Conservation (phyloP, 1,140 invertebrate species). For the Bombus impatiens region DNA sequence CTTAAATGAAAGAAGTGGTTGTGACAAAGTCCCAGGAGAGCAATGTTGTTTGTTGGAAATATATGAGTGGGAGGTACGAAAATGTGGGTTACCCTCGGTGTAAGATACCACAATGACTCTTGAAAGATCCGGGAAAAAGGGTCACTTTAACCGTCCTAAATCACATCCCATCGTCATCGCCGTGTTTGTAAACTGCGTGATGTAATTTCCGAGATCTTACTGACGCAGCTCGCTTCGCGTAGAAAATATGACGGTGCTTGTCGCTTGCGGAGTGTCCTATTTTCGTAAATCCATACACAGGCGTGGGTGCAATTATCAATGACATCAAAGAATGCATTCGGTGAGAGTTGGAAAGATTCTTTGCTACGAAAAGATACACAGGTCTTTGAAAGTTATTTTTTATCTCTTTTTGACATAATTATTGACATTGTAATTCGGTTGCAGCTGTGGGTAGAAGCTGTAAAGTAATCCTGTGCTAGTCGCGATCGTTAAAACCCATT, state of each 20-base stretch:
- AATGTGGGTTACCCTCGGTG: conserved; percentile 39
- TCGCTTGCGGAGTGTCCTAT: background rate
- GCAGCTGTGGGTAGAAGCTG: too few species aligned
- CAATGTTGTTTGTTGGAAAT: background rate
- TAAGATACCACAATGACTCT: conserved; percentile 23
- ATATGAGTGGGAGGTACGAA: background rate
- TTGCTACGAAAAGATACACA: too few species aligned
- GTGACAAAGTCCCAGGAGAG: background rate
- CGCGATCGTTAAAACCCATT: background rate
- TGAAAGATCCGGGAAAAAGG: conserved; percentile 43
- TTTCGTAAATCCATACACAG: background rate
- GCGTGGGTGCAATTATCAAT: background rate
- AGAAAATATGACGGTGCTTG: background rate
- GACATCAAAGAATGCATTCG: background rate
- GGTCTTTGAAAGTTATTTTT: too few species aligned
- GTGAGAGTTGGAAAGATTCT: too few species aligned
- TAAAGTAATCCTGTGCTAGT: too few species aligned
- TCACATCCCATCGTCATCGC: conserved; percentile 34
- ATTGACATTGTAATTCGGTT: too few species aligned
- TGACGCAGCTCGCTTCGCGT: background rate
- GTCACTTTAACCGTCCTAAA: conserved; percentile 52
- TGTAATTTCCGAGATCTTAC: conserved; percentile 24
- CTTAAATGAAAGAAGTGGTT: background rate
- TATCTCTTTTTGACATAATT: too few species aligned
- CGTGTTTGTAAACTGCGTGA: conserved; percentile 26